phyloP scores from a whole-genome alignment of 2,113 vertebrate genomes.

The Progne subis region DNA sequence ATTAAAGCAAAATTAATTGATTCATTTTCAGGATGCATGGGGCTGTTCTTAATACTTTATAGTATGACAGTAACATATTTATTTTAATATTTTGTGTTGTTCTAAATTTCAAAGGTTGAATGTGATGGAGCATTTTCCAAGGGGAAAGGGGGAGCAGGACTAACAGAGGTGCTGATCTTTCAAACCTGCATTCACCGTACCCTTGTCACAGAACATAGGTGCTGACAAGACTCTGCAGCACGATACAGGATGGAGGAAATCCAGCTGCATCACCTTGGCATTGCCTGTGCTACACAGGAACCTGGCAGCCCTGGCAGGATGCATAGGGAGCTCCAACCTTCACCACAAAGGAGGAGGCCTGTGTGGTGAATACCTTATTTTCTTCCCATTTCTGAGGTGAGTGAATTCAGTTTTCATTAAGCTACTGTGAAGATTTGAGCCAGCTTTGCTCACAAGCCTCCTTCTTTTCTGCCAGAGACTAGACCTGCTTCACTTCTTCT shows the following conservation, averaged over 20 bases:
- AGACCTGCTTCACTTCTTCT: background rate
- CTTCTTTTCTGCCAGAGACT: background rate
- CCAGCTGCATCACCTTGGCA: accelerated
- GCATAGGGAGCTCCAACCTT: background rate
- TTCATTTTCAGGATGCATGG: background rate
- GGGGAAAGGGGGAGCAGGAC: background rate
- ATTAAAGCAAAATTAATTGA: background rate
- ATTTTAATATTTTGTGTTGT: background rate
- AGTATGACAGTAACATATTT: background rate
- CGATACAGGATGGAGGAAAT: too few species aligned
- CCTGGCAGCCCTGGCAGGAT: background rate
- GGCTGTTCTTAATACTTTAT: background rate
- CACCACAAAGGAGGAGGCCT: background rate
- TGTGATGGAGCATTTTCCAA: background rate
- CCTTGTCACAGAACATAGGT: background rate
- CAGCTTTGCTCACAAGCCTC: background rate
- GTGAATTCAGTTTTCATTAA: background rate
- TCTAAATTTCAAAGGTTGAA: background rate
- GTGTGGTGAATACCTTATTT: background rate
- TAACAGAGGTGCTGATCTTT: background rate
- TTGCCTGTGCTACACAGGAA: background rate
- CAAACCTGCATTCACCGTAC: background rate
- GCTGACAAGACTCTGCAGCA: background rate
- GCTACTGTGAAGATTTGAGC: background rate
- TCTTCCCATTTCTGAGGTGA: background rate